Evolutionary conservation across 2,888 invertebrate species (phyloP).

Genomic region (Leptarthrus brevirostris): DNA sequence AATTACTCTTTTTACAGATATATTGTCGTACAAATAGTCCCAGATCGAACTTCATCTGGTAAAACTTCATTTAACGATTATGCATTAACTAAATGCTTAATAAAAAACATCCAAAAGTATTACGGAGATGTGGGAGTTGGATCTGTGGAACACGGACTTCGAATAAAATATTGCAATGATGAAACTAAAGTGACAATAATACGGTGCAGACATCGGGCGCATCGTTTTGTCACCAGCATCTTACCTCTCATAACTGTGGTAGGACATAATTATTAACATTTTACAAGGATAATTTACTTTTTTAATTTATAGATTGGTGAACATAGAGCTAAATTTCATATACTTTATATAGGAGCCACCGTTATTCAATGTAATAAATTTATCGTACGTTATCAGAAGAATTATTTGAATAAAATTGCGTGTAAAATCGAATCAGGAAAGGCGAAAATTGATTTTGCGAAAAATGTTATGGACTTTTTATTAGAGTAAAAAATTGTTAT

Average conservation of each 20-base stretch:
- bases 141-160: conserved; percentile 76
- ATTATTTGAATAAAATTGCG: conserved; percentile 75
- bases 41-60: conserved; percentile 57
- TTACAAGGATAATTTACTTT: neutral
- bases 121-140: conserved; percentile 84
- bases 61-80: conserved; percentile 68
- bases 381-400: conserved; percentile 76
- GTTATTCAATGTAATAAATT: conserved; percentile 82
- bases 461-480: conserved; percentile 63
- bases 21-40: conserved; percentile 75
- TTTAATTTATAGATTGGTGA: conserved; percentile 69
- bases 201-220: conserved; percentile 79
- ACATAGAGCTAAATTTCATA: conserved; percentile 72
- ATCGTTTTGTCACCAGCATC: conserved; percentile 76
- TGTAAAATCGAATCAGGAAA: conserved; percentile 72
- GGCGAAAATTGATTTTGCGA: conserved; percentile 71
- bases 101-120: conserved; percentile 74
- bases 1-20: too few species aligned
- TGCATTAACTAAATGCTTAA: conserved; percentile 66
- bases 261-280: conserved; percentile 50
- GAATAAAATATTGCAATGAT: conserved; percentile 83
- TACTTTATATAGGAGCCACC: conserved; percentile 81
- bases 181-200: conserved; percentile 80
- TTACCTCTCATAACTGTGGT: conserved; percentile 76
- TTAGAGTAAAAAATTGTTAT: conserved; percentile 55